Base-by-base conservation (phyloP, 2,797 vertebrate species). In the Lacerta agilis region DNA sequence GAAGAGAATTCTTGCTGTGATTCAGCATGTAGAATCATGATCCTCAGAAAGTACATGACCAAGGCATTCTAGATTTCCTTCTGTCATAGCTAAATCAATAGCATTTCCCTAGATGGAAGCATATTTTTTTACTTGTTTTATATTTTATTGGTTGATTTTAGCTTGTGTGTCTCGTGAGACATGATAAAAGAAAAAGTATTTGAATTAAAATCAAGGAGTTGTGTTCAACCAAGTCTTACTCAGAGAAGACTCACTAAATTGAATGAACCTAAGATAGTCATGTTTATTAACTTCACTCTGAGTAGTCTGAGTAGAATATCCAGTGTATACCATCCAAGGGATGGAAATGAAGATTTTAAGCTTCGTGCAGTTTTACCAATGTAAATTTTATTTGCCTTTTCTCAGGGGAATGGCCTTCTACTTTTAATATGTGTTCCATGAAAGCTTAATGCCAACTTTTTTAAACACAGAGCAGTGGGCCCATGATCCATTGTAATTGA, bases 171-270 rank as follows among this genome's bases (percentile, higher is more conserved):
- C 33, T 29, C 3, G n/a, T 69, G 86, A 73, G 78, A 92, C 86
- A 82, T 92, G 49, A 69, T 73, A 85, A 91, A 88, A 90, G 1
- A 15, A 92, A 93, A 66, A 67, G 88, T 41, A 76, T 92, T 85
- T 89, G 89, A 45, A 18, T 82, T 89, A 1, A 1, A 79, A 71
- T 43, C 4, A 87, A 84, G 82, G 1, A 87, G 86, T 83, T 55
- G 49, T 55, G 49, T 15, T 55, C 49, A 55, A 55, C 49, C 49
- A 55, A 55, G 49, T 55, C 49, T 55, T 55, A 55, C 49, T 55
- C 13, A 15, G 49, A 55, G 49, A 55, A 55, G 49, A 55, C 49
- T 4, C 13, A 55, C 49, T 55, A 13, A 55, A 55, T 55, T 55
- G 49, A 55, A 55, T 15, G 13, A 55, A 55, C 49, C 49, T 55